Conservation (phyloP, 2,797 vertebrate genomes). For the Eremophila alpestris region DNA sequence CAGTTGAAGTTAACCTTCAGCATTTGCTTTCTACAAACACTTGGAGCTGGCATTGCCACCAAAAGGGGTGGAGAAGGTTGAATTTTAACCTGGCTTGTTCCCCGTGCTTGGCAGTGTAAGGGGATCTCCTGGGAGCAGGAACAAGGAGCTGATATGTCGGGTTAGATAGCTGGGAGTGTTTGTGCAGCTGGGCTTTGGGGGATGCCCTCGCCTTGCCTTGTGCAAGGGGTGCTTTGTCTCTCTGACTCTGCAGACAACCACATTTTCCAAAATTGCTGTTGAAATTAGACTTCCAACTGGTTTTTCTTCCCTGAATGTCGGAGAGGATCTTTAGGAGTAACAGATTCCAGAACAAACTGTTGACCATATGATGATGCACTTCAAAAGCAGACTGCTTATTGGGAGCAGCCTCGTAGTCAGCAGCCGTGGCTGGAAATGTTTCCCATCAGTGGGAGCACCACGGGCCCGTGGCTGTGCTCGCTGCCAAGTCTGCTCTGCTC, state of each 20-base stretch:
- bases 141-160: background rate
- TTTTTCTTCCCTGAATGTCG: background rate
- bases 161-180: background rate
- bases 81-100: constrained; percentile 53
- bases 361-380: constrained; percentile 32
- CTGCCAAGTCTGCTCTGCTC: constrained; percentile 2
- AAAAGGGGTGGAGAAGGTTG: constrained; percentile 45
- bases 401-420: constrained; percentile 26
- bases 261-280: background rate
- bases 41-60: background rate
- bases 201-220: background rate
- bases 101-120: background rate
- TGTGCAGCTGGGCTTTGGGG: constrained; percentile 27
- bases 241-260: background rate
- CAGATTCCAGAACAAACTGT: constrained; percentile 49
- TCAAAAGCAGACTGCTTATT: constrained; percentile 30
- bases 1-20: background rate
- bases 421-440: constrained; percentile 47
- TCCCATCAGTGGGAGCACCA: constrained; percentile 18
- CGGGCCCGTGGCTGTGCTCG: background rate
- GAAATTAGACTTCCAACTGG: background rate
- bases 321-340: constrained; percentile 29
- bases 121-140: background rate
- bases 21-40: constrained; percentile 15
- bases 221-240: background rate